Evolutionary conservation across 1,140 invertebrate species (phyloP).

Genomic region (Marisa cornuarietis): DNA sequence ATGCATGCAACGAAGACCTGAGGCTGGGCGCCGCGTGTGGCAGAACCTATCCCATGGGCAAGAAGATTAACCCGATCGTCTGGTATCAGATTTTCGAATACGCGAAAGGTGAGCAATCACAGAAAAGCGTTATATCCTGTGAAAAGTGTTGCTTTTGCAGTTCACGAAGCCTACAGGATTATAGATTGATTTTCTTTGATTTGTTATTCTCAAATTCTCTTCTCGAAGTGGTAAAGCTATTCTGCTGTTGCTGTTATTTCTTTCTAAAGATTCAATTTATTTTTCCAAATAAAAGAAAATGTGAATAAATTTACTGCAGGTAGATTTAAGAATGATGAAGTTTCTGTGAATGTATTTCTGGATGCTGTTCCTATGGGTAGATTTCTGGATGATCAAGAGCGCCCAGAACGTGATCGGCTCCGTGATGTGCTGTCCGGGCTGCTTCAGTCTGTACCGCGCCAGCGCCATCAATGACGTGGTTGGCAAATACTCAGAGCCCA

Average conservation of each 20-base stretch:
- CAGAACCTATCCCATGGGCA: slow-evolving; percentile 42
- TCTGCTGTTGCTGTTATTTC: too few species aligned
- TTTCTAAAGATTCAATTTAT: too few species aligned
- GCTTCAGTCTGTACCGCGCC: slow-evolving; percentile 72
- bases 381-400: slow-evolving; percentile 56
- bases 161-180: too few species aligned
- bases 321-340: too few species aligned
- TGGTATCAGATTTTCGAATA: slow-evolving; percentile 76
- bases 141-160: neutral
- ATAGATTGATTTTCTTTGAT: too few species aligned
- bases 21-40: slow-evolving; percentile 47
- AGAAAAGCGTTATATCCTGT: too few species aligned
- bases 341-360: too few species aligned
- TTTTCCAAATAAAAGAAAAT: too few species aligned
- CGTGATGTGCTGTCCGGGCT: slow-evolving; percentile 73
- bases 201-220: too few species aligned
- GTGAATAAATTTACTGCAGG: too few species aligned
- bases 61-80: slow-evolving; percentile 66
- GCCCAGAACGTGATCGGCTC: slow-evolving; percentile 66
- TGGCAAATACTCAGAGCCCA: slow-evolving; percentile 68
- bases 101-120: slow-evolving; percentile 59
- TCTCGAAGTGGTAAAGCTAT: too few species aligned
- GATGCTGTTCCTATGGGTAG: slow-evolving; percentile 17
- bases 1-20: slow-evolving; percentile 34
- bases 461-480: slow-evolving; percentile 72